Evolutionary conservation across 1,140 invertebrate species (phyloP), one percentile per base, ranked within the genome.

Genomic region (Procambarus virginalis): DNA sequence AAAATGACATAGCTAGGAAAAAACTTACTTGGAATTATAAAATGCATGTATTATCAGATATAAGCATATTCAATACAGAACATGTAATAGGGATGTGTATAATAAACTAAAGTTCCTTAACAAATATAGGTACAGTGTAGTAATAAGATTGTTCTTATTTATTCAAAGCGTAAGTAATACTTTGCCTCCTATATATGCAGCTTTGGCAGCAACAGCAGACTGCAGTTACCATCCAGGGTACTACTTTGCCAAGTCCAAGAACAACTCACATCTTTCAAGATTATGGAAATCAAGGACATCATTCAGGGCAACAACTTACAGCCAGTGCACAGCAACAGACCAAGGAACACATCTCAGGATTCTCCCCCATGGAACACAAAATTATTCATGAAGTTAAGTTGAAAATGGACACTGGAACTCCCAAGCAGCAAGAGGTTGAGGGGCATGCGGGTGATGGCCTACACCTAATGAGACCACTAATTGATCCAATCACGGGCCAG

Each of bases 311-410:
- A 68, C 80, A 82, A 34, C 60, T 89, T 10, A 80, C 86, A 84
- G 58, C 75, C 5, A 77, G 77, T 49, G 80, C 70, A 84, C 87
- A 89, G 73, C 87, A 89, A 78, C 84, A 86, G 64, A 77, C 85
- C 48, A 87, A 87, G 78, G 85, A 87, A 64, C 83, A 85, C 73
- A 87, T 87, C 64, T 77, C 58, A 34, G 85, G 85, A 51, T 87
- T 87, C 77, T 80, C 77, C 45, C 85, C 77, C 49, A 87, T 87
- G 85, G 85, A 87, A 20, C 85, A 87, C 77, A 87, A 87, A 55
- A 87, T 87, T 49, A 89, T 89, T 49, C 87, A 89, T 84, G 87
- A 89, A 84, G 81, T 84, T 77, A 89, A 89, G 76, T 77, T 84
- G 75, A 89, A 89, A 64, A 89, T 89, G 87, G 87, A 89, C 75